phyloP scores from a whole-genome alignment of 2,113 vertebrate genomes.

The Anolis carolinensis region DNA sequence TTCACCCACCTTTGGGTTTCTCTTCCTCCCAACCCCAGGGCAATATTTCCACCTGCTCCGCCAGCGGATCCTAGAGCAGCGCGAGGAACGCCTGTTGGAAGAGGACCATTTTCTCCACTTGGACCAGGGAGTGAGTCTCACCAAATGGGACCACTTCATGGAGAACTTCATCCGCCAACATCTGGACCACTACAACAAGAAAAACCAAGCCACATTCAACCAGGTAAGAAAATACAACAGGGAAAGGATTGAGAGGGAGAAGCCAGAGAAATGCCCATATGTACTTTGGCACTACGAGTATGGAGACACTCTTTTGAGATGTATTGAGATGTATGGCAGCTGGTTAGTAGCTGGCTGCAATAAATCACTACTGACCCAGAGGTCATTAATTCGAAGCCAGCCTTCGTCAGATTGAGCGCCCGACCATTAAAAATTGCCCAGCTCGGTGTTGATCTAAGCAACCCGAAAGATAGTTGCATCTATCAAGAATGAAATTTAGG shows the following conservation, averaged over 20 bases:
- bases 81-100: constrained; percentile 59
- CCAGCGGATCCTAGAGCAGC: constrained; percentile 54
- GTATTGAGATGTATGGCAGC: too few species aligned
- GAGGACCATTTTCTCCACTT: constrained; percentile 2
- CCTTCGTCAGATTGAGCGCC: too few species aligned
- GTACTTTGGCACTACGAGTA: neutral
- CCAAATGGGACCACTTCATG: neutral
- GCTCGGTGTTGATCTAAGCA: too few species aligned
- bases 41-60: constrained; percentile 69
- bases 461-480: too few species aligned
- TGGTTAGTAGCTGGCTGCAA: too few species aligned
- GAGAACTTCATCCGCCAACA: constrained; percentile 71
- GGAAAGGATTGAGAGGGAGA: neutral
- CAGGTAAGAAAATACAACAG: constrained; percentile 73
- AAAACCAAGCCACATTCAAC: constrained; percentile 64
- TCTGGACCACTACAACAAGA: constrained; percentile 81
- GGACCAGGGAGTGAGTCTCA: neutral
- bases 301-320: too few species aligned
- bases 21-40: constrained; percentile 48
- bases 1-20: neutral
- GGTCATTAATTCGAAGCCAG: too few species aligned
- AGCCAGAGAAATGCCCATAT: neutral
- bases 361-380: too few species aligned
- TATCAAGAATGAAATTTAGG: too few species aligned
- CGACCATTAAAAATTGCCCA: too few species aligned